Percentiles rank a stretch among this genome's conserved stretches.
Conservation (phyloP, 2,888 invertebrate genomes). For the Melinaea menophilus region DNA sequence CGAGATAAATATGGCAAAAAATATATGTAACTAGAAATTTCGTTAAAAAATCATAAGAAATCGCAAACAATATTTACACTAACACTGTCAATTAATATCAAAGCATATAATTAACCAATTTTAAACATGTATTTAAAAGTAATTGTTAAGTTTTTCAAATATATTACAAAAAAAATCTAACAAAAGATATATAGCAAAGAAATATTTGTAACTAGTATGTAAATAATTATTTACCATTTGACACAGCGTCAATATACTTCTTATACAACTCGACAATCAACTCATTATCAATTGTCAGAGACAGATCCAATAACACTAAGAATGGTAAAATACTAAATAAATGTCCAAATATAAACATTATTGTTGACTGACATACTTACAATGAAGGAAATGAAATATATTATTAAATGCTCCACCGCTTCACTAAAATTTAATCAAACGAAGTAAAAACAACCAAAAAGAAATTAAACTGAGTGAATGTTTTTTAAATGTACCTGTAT, state of each 20-base stretch:
- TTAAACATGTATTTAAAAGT: too few species aligned
- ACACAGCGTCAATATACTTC: conserved; percentile 42
- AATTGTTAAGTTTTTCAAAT: too few species aligned
- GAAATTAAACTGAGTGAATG: neutral
- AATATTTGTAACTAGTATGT: too few species aligned
- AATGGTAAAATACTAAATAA: conserved; percentile 4
- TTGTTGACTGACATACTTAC: neutral
- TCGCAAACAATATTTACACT: too few species aligned
- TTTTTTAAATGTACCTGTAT: too few species aligned
- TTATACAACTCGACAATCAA: conserved; percentile 40
- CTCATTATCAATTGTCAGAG: conserved; percentile 21
- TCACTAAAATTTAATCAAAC: conserved; percentile 46
- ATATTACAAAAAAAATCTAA: too few species aligned
- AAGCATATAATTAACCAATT: too few species aligned
- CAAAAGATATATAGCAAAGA: too few species aligned
- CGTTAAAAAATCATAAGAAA: too few species aligned
- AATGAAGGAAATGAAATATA: conserved; percentile 28
- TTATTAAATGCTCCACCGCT: conserved; percentile 43
- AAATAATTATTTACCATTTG: conserved; percentile 34
- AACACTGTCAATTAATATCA: too few species aligned
- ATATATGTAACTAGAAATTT: too few species aligned
- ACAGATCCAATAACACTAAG: neutral
- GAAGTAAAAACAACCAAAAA: conserved; percentile 12
- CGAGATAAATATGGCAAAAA: too few species aligned
- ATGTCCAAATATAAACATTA: conserved; percentile 12